phyloP scores from a whole-genome alignment of 1,140 invertebrate species.

The Papilio xuthus region DNA sequence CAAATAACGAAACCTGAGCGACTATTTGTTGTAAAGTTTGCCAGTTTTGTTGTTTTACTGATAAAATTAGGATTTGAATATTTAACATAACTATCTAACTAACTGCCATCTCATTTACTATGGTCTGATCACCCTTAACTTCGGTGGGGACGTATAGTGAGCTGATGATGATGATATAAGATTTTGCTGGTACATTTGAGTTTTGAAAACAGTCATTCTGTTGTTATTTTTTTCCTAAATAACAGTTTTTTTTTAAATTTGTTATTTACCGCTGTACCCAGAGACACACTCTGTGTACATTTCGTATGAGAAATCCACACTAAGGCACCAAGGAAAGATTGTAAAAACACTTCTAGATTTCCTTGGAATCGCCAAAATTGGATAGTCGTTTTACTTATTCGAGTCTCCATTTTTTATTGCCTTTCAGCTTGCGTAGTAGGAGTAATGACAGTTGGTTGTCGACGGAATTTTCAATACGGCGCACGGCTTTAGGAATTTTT shows the following conservation, averaged over 20 bases:
- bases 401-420: not conserved
- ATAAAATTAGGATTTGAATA: constrained; percentile 8
- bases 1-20: constrained; percentile 16
- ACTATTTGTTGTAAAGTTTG: not conserved
- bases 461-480: constrained; percentile 16
- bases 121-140: no score
- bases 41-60: constrained; percentile 12
- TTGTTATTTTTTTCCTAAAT: no score
- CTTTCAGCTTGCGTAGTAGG: not conserved
- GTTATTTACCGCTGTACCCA: no score
- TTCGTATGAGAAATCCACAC: no score
- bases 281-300: no score
- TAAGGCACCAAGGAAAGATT: not conserved
- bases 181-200: no score
- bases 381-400: constrained; percentile 9
- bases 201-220: no score
- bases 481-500: constrained; percentile 4
- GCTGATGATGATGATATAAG: no score
- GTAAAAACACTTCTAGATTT: not conserved
- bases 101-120: not conserved
- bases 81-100: not conserved
- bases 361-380: not conserved
- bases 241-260: no score
- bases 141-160: no score
- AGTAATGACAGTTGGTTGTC: constrained; percentile 11